These are phyloP conservation scores for Zaprionus tsacasi DNA, from an alignment of 1,140 invertebrate genomes.

Conservation along the genomic window DNA sequence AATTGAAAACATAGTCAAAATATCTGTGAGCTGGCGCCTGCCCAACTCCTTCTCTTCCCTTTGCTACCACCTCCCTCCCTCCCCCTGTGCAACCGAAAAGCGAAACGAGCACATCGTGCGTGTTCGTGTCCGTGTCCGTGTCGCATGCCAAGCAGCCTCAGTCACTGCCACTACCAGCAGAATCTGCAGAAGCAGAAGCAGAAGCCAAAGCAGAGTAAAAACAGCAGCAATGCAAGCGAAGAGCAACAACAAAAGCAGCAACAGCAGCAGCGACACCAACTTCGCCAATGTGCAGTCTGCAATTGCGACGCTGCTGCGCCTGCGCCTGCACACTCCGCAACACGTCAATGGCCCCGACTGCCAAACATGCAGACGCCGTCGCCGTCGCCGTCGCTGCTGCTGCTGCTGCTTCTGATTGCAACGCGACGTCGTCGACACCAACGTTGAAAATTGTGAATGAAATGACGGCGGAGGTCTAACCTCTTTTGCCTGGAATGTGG, in stretches of 20 bases:
- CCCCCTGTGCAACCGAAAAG: not conserved
- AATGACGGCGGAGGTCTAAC: constrained; percentile 68
- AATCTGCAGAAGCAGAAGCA: not conserved
- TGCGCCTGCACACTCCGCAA: constrained; percentile 6
- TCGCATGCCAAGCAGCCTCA: constrained; percentile 62
- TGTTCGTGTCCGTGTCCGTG: constrained; percentile 43
- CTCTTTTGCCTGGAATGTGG: constrained; percentile 75
- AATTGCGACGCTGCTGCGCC: constrained; percentile 22
- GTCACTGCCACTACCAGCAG: constrained; percentile 22
- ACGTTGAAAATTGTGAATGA: constrained; percentile 75
- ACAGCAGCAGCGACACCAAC: constrained; percentile 18
- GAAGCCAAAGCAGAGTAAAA: constrained; percentile 1
- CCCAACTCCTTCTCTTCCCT: not conserved
- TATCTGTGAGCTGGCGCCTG: not conserved
- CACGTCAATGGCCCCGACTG: constrained; percentile 40
- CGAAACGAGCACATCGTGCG: constrained; percentile 11
- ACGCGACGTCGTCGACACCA: constrained; percentile 19
- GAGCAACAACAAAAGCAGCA: constrained; percentile 2
- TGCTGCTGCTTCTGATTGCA: constrained; percentile 27
- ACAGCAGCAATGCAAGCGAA: constrained; percentile 18
- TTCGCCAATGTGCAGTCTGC: constrained; percentile 55
- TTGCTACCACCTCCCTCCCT: not conserved
- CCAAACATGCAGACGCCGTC: constrained; percentile 32
- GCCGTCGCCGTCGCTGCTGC: constrained; percentile 19
- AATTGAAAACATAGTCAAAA: constrained; percentile 35